A percentile compares a stretch with the other conserved stretches of the same genome.
Evolutionary conservation across 2,888 invertebrate genomes (phyloP).

Genomic region (Agrilus mali): DNA sequence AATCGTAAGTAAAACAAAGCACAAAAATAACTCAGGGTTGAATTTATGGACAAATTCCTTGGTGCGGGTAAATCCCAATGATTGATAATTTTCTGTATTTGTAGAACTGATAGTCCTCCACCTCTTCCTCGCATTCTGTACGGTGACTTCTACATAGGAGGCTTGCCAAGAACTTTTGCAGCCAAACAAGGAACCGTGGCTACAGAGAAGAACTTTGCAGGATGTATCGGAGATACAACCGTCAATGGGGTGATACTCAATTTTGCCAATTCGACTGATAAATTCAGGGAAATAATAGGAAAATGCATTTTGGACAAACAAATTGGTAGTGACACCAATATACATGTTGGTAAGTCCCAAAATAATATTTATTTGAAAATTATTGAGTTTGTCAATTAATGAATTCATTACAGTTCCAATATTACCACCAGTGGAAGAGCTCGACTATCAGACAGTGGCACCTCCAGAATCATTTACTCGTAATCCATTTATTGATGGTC

Average conservation of each 20-base stretch:
- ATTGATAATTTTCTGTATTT: background rate
- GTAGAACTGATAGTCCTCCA: constrained; percentile 44
- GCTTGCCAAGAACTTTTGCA: constrained; percentile 51
- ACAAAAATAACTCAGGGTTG: background rate
- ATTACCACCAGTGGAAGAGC: constrained; percentile 20
- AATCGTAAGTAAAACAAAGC: constrained; percentile 21
- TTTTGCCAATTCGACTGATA: constrained; percentile 57
- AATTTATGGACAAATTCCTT: too few species aligned
- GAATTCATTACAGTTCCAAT: constrained; percentile 20
- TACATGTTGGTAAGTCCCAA: constrained; percentile 20
- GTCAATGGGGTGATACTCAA: constrained; percentile 71
- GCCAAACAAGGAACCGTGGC: constrained; percentile 42
- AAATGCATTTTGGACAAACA: constrained; percentile 39
- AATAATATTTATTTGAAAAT: background rate
- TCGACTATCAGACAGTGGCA: constrained; percentile 4
- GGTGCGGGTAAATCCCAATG: background rate
- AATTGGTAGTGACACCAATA: constrained; percentile 21
- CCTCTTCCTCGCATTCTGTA: constrained; percentile 46
- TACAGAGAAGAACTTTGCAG: constrained; percentile 56
- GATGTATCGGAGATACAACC: constrained; percentile 89
- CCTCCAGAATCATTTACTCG: constrained; percentile 5
- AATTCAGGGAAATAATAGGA: constrained; percentile 45
- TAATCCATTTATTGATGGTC: constrained; percentile 9
- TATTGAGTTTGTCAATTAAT: background rate
- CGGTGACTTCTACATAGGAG: constrained; percentile 78